Evolutionary conservation across 2,797 vertebrate species (phyloP), one percentile per base, ranked within the genome.

Genomic region (Myoxocephalus aenaeus): DNA sequence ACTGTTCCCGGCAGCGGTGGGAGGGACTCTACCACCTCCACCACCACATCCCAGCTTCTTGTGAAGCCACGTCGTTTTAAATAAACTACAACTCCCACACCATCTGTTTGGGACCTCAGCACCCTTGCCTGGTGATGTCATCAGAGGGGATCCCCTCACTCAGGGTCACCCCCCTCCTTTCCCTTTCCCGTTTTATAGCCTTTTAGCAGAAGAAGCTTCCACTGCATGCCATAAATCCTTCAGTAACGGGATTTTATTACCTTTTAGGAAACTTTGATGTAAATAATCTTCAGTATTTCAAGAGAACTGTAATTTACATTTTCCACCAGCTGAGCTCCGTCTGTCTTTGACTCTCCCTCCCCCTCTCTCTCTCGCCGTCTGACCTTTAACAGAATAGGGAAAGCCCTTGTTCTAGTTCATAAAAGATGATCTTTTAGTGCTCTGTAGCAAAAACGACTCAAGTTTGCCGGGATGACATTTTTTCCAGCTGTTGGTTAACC

Each of bases 1-100:
- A 50, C 69, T 69, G 75, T 87, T 91, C 90, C 85, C 50, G 57
- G 82, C 85, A 92, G 67, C 54, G 70, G 81, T 88, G 88, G 89
- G 91, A 68, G 84, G 80, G 84, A 75, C 82, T 73, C 74, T 63
- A 9, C 68, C 42, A 12, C 53, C 27, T 17, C 42, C 73, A 32
- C 62, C 54, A 17, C 77, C 50, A 50, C 36, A 65, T 65, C 77
- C 70, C 83, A 27, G 73, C 70, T 83, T 68, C 69, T 65, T 56
- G 51, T 20, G 77, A 72, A 81, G 54, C 32, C 1, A 80, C 50
- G 44, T 73, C 2, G 40, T 71, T 77, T 68, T 9, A 51, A 54
- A 84, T 71, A 67, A 83, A 90, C 86, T 84, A 82, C 83, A 86
- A 74, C 79, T 87, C 77, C 85, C 74, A 84, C 73, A 27, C 58